phyloP scores from a whole-genome alignment of 2,113 vertebrate species.

The Aplodontia rufa region DNA sequence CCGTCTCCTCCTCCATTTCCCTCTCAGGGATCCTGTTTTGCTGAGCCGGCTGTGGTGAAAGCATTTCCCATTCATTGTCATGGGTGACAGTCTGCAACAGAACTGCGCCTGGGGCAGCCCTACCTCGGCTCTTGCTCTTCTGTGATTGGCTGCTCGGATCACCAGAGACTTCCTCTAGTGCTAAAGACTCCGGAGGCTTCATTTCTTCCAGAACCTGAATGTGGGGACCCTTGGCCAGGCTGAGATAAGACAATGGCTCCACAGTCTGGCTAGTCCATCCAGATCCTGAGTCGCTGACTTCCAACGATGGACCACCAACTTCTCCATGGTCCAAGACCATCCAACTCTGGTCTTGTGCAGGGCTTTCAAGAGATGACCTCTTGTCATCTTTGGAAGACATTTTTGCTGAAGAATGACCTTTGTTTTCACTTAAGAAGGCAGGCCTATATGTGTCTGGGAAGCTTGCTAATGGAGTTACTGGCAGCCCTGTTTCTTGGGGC shows the following conservation, averaged over 20 bases:
- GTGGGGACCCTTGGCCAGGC: not conserved
- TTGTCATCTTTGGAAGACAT: slow-evolving; percentile 82
- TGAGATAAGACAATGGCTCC: slow-evolving; percentile 16
- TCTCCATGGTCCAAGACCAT: slow-evolving; percentile 82
- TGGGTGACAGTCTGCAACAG: slow-evolving; percentile 37
- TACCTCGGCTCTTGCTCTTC: accelerated
- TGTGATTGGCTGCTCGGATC: slow-evolving; percentile 29
- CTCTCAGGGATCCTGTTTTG: slow-evolving; percentile 46
- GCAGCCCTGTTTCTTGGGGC: slow-evolving; percentile 59
- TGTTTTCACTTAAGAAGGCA: slow-evolving; percentile 72
- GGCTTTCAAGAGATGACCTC: slow-evolving; percentile 80
- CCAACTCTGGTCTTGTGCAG: slow-evolving; percentile 82
- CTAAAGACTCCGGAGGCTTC: slow-evolving; percentile 66
- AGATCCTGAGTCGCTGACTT: slow-evolving; percentile 71
- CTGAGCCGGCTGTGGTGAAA: slow-evolving; percentile 56
- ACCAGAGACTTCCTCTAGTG: slow-evolving; percentile 59
- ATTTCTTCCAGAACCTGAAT: slow-evolving; percentile 46
- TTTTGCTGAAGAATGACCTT: slow-evolving; percentile 79
- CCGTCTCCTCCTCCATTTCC: slow-evolving; percentile 71
- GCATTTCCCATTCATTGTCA: slow-evolving; percentile 71
- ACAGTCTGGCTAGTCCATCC: slow-evolving; percentile 64
- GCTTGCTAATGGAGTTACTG: slow-evolving; percentile 57
- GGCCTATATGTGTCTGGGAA: slow-evolving; percentile 73
- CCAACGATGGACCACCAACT: slow-evolving; percentile 72
- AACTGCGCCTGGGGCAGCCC: not conserved